These are phyloP conservation scores for Hoplostethus mediterraneus DNA, from an alignment of 2,797 vertebrate species.

Conservation along the genomic window DNA sequence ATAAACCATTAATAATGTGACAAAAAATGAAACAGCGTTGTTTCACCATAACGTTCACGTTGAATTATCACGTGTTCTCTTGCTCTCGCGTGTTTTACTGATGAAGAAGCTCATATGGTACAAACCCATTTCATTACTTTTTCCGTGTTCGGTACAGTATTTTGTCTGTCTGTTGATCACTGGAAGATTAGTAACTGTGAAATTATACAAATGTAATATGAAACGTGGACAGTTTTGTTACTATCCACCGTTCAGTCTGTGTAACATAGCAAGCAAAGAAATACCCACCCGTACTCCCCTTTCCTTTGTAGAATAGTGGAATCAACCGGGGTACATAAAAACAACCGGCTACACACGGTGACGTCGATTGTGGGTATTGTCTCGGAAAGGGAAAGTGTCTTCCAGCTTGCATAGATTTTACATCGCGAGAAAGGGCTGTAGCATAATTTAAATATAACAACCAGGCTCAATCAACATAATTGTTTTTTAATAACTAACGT, in stretches of 20 bases:
- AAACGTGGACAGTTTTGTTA: background rate
- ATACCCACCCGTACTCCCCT: background rate
- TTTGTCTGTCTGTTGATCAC: background rate
- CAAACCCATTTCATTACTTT: slow-evolving; percentile 31
- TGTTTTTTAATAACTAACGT: slow-evolving; percentile 32
- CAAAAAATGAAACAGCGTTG: too few relatives aligned
- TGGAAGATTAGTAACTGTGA: background rate
- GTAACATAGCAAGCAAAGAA: background rate
- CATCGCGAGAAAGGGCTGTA: slow-evolving; percentile 35
- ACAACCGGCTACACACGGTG: slow-evolving; percentile 13
- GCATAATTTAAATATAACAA: slow-evolving; percentile 18
- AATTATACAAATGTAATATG: background rate
- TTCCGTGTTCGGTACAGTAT: background rate
- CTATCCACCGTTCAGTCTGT: background rate
- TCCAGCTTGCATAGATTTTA: slow-evolving; percentile 37
- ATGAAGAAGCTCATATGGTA: background rate
- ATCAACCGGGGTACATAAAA: slow-evolving; percentile 63
- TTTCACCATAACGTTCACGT: background rate
- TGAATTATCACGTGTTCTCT: background rate
- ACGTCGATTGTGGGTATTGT: slow-evolving; percentile 75
- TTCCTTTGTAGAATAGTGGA: slow-evolving; percentile 45
- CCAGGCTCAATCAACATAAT: slow-evolving; percentile 11
- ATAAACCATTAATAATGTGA: background rate
- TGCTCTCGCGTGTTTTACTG: slow-evolving; percentile 61
- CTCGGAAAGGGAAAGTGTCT: background rate